Base-by-base conservation (phyloP, 2,888 invertebrate genomes). In the Erebia epiphron region DNA sequence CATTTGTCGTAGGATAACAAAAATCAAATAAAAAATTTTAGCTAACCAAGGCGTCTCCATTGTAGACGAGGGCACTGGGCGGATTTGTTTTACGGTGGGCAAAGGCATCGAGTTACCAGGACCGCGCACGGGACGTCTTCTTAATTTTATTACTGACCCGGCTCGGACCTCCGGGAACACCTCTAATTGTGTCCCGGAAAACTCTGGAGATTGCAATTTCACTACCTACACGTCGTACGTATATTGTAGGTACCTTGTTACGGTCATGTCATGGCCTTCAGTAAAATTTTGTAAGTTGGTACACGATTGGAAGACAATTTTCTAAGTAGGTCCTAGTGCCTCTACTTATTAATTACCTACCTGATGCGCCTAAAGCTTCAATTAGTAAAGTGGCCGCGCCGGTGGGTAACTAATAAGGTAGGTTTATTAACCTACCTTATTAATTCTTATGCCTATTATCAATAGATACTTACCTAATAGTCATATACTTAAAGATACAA, bases 111-210 rank as follows among this genome's bases (percentile, higher is more conserved):
- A 88, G 90, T 90, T 87, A 89, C 89, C 84, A 86, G 85, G 86
- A 84, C 87, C 86, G 86, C 83, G 84, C 83, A 83, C 87, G 85
- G 81, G 82, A 86, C 88, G 86, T 86, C 90, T 90, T 87, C 92
- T 92, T 93, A 93, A 93, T 93, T 93, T 93, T 93, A 93, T 93
- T 93, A 93, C 91, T 81, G 83, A 85, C 83, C 86, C 86, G 84
- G 81, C 78, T 80, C 79, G 79, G 83, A 79, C 79, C 79, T 77
- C 76, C 77, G 84, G 88, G 90, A 86, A 87, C 86, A 86, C 83
- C 82, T 86, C 92, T 92, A 92, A 92, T 92, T 92, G 92, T 91
- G 89, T 91, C 90, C 86, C 85, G 81, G 83, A 86, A 89, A 88
- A 84, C 85, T 71, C 85, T 85, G 84, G 80, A 88, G 84, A 87